Base-by-base conservation (phyloP, 1,140 invertebrate genomes). In the Agrilus planipennis region DNA sequence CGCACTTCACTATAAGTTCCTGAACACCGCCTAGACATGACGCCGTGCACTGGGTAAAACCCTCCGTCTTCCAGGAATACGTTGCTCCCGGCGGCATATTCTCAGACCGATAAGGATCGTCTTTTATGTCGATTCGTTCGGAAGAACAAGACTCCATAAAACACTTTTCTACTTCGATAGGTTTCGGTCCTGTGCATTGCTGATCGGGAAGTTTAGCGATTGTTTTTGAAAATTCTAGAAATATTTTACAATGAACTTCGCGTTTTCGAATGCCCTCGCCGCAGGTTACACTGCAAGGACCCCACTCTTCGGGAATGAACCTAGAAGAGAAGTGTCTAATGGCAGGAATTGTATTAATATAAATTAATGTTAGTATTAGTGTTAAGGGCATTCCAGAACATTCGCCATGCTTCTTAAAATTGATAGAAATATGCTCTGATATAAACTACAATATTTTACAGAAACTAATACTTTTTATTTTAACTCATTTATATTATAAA, bases 21-120 rank as follows among this genome's bases (percentile, higher is more conserved):
- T 93, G 77, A 15, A 77, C 74, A 61, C 85, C 91, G 56, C 92
- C 92, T 2, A 96, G 72, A 64, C 93, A 98, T 30, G 87, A 89
- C 1, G 88, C 87, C 54, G 87, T 94, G 67, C 93, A 98, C 42
- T 84, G 80, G 1, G 88, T 91, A 51, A 83, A 89, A 0, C 84
- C 84, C 49, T 81, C 73, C 51, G 84, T 79, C 50, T 81, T 80
- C 85, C 85, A 89, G 1, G 82, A 82, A 60, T 86, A 88, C 0
- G 82, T 75, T 46, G 76, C 77, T 2, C 74, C 75, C 52, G 62
- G 78, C 49, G 70, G 75, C 46, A 59, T 76, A 34, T 38, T 40
- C 20, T 55, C 54, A 0, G 44, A 38, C 29, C 53, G 39, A 41
- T 53, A 55, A 11, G 60, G 60, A 47, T 62, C 60, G 29, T 62